These are phyloP conservation scores for Ectropis crepuscularia DNA, from an alignment of 2,888 invertebrate genomes.

Conservation along the genomic window DNA sequence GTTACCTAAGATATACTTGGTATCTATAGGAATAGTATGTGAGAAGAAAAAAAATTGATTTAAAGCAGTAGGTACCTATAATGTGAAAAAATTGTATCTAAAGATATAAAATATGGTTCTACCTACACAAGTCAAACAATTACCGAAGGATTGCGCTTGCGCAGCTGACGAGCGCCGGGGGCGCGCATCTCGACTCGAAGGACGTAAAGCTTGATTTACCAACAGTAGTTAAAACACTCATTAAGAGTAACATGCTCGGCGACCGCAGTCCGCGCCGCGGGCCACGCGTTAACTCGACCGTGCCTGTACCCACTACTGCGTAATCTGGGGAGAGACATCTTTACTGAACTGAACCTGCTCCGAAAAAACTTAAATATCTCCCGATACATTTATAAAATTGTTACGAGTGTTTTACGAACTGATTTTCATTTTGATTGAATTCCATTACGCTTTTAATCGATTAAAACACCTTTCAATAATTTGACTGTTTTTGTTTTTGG, in stretches of 20 bases:
- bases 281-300: constrained; percentile 59
- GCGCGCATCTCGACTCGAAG: constrained; percentile 52
- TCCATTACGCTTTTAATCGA: constrained; percentile 12
- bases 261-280: constrained; percentile 61
- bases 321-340: constrained; percentile 57
- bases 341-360: constrained; percentile 50
- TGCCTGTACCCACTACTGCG: constrained; percentile 16
- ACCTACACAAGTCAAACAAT: constrained; percentile 30
- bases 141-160: constrained; percentile 46
- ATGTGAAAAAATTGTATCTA: no score
- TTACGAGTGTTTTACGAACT: constrained; percentile 34
- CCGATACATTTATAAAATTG: constrained; percentile 35
- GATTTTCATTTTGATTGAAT: constrained; percentile 32
- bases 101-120: neutral
- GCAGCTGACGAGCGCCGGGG: constrained; percentile 48
- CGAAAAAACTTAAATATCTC: constrained; percentile 33
- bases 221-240: constrained; percentile 77
- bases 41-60: no score
- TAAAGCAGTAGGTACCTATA: no score
- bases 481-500: neutral
- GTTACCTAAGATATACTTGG: no score
- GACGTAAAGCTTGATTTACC: constrained; percentile 70
- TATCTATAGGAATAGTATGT: no score
- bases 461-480: neutral
- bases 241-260: constrained; percentile 66